phyloP scores from a whole-genome alignment of 2,888 invertebrate genomes.

The Lottia scabra region DNA sequence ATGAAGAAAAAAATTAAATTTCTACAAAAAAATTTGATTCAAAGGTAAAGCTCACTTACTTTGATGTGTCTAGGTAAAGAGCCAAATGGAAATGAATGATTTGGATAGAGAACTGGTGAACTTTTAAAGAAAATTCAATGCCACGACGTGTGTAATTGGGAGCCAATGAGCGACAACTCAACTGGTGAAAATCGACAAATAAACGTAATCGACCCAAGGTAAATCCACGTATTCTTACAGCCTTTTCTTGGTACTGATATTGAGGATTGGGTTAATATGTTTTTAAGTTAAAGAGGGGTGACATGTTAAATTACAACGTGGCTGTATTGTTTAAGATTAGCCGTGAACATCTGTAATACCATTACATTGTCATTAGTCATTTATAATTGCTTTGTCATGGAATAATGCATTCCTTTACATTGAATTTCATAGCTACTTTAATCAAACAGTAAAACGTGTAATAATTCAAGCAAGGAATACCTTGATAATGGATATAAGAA shows the following conservation, averaged over 20 bases:
- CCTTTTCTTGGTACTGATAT: no score
- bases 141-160: neutral
- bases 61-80: conserved; percentile 11
- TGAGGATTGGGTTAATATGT: no score
- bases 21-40: neutral
- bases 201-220: neutral
- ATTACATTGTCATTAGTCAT: no score
- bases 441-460: no score
- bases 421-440: no score
- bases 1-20: neutral
- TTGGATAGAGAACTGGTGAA: neutral
- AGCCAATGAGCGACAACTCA: neutral
- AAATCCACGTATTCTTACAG: neutral
- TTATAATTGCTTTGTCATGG: no score
- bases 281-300: neutral
- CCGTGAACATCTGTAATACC: no score
- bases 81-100: neutral
- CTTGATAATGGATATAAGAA: no score
- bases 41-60: conserved; percentile 3
- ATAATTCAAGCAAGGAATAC: no score
- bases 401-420: no score
- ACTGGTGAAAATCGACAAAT: neutral
- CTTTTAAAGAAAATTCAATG: conserved; percentile 3
- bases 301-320: neutral
- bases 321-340: neutral